phyloP scores from a whole-genome alignment of 2,797 vertebrate genomes.

The Otus scops region DNA sequence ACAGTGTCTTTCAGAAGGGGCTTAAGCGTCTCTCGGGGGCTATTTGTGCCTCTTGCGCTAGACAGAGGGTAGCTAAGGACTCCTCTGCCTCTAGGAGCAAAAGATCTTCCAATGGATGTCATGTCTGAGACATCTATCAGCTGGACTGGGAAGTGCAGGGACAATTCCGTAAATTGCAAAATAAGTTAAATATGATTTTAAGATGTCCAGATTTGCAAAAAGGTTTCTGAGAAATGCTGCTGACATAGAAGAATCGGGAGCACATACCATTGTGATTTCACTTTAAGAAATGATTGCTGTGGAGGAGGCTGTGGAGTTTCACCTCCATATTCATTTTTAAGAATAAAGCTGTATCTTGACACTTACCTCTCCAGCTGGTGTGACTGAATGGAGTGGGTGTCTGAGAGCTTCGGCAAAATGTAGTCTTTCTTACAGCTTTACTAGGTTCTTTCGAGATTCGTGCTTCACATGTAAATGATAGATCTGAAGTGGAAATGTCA shows the following conservation, averaged over 20 bases:
- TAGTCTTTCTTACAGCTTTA: constrained; percentile 65
- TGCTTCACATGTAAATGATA: constrained; percentile 67
- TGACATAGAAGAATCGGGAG: constrained; percentile 58
- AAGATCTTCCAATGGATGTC: constrained; percentile 73
- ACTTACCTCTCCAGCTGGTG: constrained; percentile 65
- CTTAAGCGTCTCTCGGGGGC: constrained; percentile 88
- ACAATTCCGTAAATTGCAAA: constrained; percentile 34
- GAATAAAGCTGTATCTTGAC: constrained; percentile 72
- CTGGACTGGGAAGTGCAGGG: constrained; percentile 36
- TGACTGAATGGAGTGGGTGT: constrained; percentile 69
- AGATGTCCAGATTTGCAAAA: constrained; percentile 68
- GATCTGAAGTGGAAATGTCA: constrained; percentile 67
- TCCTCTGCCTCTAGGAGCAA: constrained; percentile 78
- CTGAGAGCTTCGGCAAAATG: constrained; percentile 61
- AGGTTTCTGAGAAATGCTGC: constrained; percentile 66
- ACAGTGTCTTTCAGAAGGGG: constrained; percentile 95
- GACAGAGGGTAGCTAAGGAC: constrained; percentile 84
- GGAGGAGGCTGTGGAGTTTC: constrained; percentile 32
- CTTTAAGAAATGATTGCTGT: constrained; percentile 45
- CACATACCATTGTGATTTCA: constrained; percentile 44
- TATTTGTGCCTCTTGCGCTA: constrained; percentile 87
- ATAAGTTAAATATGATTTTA: constrained; percentile 19
- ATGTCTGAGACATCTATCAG: constrained; percentile 72
- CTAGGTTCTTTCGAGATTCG: constrained; percentile 58
- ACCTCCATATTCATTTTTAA: constrained; percentile 66